Evolutionary conservation across 2,797 vertebrate genomes (phyloP).

Genomic region (Pipistrellus pygmaeus): DNA sequence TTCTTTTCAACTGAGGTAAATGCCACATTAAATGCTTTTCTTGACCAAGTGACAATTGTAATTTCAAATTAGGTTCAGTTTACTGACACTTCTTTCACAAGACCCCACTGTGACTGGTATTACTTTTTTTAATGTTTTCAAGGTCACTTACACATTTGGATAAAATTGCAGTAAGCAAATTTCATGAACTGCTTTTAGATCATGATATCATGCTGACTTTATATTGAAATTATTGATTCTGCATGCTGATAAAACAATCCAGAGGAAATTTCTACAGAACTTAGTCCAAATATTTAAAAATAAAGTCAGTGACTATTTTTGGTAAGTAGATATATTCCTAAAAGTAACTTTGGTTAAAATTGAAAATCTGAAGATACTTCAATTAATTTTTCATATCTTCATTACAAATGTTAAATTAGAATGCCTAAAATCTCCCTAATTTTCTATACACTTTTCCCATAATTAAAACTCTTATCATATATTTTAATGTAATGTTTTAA

Average conservation of each 20-base stretch:
- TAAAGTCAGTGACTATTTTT: not conserved
- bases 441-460: not conserved
- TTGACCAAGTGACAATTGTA: not conserved
- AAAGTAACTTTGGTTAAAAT: conserved; percentile 7
- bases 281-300: conserved; percentile 18
- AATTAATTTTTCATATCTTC: conserved; percentile 25
- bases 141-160: not conserved
- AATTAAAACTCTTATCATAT: not conserved
- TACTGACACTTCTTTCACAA: conserved; percentile 6
- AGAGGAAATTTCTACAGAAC: not conserved
- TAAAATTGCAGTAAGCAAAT: conserved; percentile 29
- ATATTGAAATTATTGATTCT: not conserved
- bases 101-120: not conserved
- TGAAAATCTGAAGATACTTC: not conserved
- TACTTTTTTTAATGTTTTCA: not conserved
- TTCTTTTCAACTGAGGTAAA: not conserved
- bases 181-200: conserved; percentile 5
- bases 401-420: not conserved
- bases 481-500: not conserved
- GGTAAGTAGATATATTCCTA: not conserved
- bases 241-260: conserved; percentile 30
- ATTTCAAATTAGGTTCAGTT: not conserved
- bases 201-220: conserved; percentile 13
- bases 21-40: not conserved
- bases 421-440: not conserved